Base-by-base conservation (phyloP, 2,113 vertebrate genomes). In the Sander lucioperca region DNA sequence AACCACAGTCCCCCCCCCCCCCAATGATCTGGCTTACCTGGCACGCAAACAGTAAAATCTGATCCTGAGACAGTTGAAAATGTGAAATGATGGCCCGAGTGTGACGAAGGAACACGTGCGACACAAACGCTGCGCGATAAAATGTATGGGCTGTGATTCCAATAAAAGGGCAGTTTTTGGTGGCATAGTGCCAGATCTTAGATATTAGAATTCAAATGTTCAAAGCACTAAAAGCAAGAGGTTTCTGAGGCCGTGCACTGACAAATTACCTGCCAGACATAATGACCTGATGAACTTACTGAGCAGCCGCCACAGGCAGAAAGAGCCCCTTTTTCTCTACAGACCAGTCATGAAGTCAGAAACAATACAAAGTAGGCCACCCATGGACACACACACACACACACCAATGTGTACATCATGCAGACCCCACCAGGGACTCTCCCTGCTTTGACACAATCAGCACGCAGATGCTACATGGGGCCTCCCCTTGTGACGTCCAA, bases 401-500 rank as follows among this genome's bases (percentile, higher is more conserved):
- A 50, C 6, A 21, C 33, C 18, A 15, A 9, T 3, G 30, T 11
- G 23, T 61, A 51, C 69, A 33, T 66, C 21, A 68, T 23, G 64
- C 56, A 54, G 18, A 12, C 64, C 5, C 64, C 12, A 54, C 33
- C 10, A 1, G 65, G 62, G 76, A 77, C 33, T 72, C 80, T 71
- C 79, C 43, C n/a, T 27, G n/a, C 70, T 58, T 47, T 67, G 61
- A 64, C 65, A 67, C 59, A 56, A 84, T 78, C 59, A 62, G 47
- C 18, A 33, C 7, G 33, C 33, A 33, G 33, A 33, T 33, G 6
- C 33, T 33, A 3, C 30, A 30, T 30, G 33, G 33, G 6, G 33
- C 33, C 39, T 43, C 58, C 74, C 72, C 81, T 50, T 9, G 3
- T 79, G 84, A 89, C 82, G 80, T 81, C 36, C 65, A 57, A 5